Evolutionary conservation across 2,113 vertebrate species (phyloP).

Genomic region (Chionodraco myersi): DNA sequence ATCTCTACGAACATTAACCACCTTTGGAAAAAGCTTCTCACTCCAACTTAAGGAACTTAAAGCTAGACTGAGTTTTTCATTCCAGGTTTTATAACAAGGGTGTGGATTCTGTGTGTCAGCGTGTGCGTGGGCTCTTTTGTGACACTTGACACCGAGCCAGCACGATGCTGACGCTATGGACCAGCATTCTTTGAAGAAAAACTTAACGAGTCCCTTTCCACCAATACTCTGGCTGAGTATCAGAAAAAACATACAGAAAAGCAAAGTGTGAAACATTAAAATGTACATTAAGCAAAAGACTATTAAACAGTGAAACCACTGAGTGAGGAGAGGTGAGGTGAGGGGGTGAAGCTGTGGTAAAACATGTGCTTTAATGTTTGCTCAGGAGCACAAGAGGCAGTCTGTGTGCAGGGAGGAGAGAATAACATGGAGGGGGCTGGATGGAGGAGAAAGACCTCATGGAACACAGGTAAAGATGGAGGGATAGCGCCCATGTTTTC

Average conservation of each 20-base stretch:
- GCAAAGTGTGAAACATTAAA: constrained; percentile 17
- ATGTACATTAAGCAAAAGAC: background rate
- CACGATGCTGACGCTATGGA: constrained; percentile 9
- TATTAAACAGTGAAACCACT: background rate
- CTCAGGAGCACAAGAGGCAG: constrained; percentile 57
- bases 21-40: constrained; percentile 43
- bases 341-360: constrained; percentile 17
- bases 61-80: constrained; percentile 46
- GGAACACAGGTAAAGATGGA: constrained; percentile 44
- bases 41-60: constrained; percentile 45
- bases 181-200: constrained; percentile 37
- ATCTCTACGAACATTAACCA: constrained; percentile 2
- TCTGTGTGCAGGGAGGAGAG: constrained; percentile 32
- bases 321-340: background rate
- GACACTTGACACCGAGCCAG: constrained; percentile 29
- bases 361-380: constrained; percentile 54
- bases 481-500: constrained; percentile 68
- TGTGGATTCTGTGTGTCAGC: constrained; percentile 28
- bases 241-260: background rate
- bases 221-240: constrained; percentile 20
- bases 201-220: constrained; percentile 60
- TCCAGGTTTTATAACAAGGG: constrained; percentile 48
- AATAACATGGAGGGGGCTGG: constrained; percentile 35
- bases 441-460: constrained; percentile 44
- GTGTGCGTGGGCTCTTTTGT: background rate